phyloP scores from a whole-genome alignment of 2,113 vertebrate species.

The Heteronetta atricapilla region DNA sequence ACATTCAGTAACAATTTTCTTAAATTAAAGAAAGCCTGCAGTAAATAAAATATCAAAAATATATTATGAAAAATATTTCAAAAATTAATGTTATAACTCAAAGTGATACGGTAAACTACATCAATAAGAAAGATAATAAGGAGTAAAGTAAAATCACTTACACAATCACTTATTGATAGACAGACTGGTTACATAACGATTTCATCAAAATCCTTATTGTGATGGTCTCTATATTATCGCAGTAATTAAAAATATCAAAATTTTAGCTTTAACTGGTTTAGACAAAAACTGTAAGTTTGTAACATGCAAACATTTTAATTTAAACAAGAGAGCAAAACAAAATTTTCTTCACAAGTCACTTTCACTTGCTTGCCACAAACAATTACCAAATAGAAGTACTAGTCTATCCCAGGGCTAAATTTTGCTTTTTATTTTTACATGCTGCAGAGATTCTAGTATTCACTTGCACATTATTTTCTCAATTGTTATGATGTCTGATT shows the following conservation, averaged over 20 bases:
- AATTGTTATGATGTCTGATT: neutral
- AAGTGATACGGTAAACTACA: neutral
- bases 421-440: neutral
- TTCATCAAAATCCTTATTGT: neutral
- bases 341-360: neutral
- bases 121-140: neutral
- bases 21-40: neutral
- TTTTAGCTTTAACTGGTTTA: neutral
- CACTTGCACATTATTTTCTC: neutral
- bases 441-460: neutral
- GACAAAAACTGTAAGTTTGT: neutral
- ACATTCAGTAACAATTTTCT: neutral
- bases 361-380: neutral
- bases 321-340: neutral
- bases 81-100: neutral
- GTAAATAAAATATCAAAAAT: neutral
- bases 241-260: neutral
- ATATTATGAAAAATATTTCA: neutral
- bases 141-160: neutral
- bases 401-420: neutral
- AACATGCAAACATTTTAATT: neutral
- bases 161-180: neutral
- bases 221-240: neutral
- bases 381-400: neutral
- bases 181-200: neutral